Percentiles rank a stretch among this genome's conserved stretches.
Evolutionary conservation across 1,140 invertebrate genomes (phyloP).

Genomic region (Trachymyrmex septentrionalis): DNA sequence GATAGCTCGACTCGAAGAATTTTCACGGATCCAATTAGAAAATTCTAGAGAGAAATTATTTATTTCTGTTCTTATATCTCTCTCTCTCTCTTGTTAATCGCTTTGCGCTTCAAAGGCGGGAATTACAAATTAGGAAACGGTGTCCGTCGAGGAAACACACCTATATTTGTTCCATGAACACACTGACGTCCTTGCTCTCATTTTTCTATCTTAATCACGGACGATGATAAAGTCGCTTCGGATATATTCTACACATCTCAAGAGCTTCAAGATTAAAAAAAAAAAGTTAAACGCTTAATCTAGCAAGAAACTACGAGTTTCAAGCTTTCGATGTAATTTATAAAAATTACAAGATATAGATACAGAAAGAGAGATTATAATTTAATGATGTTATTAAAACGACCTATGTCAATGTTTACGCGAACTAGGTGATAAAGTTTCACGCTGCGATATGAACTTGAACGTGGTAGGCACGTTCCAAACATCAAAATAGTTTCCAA

Average conservation of each 20-base stretch:
- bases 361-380: background rate
- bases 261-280: constrained; percentile 1
- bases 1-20: too few species aligned
- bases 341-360: background rate
- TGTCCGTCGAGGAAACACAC: background rate
- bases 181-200: constrained; percentile 32
- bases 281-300: constrained; percentile 3
- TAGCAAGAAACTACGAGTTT: background rate
- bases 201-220: constrained; percentile 28
- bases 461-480: background rate
- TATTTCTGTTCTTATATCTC: background rate
- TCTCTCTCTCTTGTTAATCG: background rate
- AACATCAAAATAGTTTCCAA: background rate
- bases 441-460: constrained; percentile 18
- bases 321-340: constrained; percentile 8
- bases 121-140: background rate
- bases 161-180: constrained; percentile 42
- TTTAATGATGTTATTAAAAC: constrained; percentile 28
- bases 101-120: background rate
- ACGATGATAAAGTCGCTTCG: constrained; percentile 29
- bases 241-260: background rate
- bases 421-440: constrained; percentile 38
- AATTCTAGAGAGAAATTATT: background rate
- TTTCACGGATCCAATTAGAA: too few species aligned
- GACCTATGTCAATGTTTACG: constrained; percentile 31